A percentile compares a stretch with the other conserved stretches of the same genome.
Conservation (phyloP, 1,140 invertebrate species). For the Drosophila ohnishii region DNA sequence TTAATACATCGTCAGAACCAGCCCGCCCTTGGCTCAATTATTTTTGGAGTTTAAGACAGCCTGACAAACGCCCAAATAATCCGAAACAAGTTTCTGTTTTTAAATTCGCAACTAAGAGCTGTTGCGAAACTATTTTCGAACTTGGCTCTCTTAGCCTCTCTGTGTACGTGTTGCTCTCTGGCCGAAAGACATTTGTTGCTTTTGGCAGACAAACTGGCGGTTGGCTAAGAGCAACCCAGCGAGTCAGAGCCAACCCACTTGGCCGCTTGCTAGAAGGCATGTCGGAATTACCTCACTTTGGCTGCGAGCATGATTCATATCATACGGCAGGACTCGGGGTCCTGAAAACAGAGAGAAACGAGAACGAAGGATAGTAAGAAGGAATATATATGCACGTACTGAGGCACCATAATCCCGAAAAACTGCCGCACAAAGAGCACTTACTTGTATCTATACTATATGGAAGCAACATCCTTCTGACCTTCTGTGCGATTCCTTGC, state of each 20-base stretch:
- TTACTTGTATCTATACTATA: conserved; percentile 10
- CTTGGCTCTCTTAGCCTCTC: conserved; percentile 6
- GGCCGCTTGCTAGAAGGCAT: conserved; percentile 1
- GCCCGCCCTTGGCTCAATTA: conserved; percentile 79
- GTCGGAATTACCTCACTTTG: conserved; percentile 35
- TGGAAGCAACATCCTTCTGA: background rate
- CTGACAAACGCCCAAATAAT: conserved; percentile 59
- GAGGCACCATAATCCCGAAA: conserved; percentile 22
- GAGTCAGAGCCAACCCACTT: conserved; percentile 12
- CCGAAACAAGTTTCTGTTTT: conserved; percentile 60
- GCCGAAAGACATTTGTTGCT: conserved; percentile 68
- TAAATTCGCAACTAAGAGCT: conserved; percentile 28
- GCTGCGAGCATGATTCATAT: conserved; percentile 34
- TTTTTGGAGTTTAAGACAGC: conserved; percentile 39
- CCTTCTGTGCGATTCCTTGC: conserved; percentile 1
- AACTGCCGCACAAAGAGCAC: conserved; percentile 32
- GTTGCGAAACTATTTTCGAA: conserved; percentile 43
- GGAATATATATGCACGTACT: conserved; percentile 12
- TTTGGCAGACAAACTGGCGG: conserved; percentile 43
- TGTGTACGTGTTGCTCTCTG: background rate
- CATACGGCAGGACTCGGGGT: conserved; percentile 6
- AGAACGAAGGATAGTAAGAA: background rate
- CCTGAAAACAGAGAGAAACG: background rate
- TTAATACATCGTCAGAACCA: conserved; percentile 60
- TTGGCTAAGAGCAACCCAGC: conserved; percentile 1